A percentile compares a stretch with the other conserved stretches of the same genome.
Conservation (phyloP, 2,113 vertebrate species). For the Rhinogobius similis region DNA sequence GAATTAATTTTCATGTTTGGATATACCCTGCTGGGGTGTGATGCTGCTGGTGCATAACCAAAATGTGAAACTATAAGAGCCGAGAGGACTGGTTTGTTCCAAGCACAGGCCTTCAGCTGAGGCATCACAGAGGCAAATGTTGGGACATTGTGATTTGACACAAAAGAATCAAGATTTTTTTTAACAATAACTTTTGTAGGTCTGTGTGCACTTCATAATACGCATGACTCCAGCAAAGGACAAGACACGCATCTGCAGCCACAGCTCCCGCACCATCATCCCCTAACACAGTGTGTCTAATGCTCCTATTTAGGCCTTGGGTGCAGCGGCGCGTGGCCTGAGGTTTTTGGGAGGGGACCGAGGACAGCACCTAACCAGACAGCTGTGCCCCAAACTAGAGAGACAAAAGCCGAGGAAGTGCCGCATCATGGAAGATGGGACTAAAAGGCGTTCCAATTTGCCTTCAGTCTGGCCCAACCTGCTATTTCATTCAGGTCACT, state of each 20-base stretch:
- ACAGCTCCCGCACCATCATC: constrained; percentile 77
- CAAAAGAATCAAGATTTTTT: constrained; percentile 62
- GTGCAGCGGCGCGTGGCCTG: constrained; percentile 75
- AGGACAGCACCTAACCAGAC: constrained; percentile 79
- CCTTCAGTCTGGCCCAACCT: constrained; percentile 52
- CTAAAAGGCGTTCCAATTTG: constrained; percentile 69
- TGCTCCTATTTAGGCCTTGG: constrained; percentile 81
- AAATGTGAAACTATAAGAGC: constrained; percentile 71
- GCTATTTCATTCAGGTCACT: constrained; percentile 41
- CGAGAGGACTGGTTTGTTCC: constrained; percentile 72
- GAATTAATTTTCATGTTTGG: constrained; percentile 82
- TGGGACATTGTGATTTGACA: constrained; percentile 49
- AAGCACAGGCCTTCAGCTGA: constrained; percentile 43
- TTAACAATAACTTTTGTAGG: constrained; percentile 57
- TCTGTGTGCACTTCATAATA: constrained; percentile 55
- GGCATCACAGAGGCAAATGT: constrained; percentile 48
- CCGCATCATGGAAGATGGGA: constrained; percentile 76
- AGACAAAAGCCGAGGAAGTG: constrained; percentile 82
- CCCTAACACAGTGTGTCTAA: constrained; percentile 83
- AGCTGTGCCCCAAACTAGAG: constrained; percentile 78
- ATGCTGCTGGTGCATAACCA: constrained; percentile 73
- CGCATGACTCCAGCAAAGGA: constrained; percentile 57
- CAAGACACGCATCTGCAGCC: constrained; percentile 74
- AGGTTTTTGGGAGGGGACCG: constrained; percentile 72
- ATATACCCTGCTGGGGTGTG: constrained; percentile 78